These are phyloP conservation scores for Eulemur coronatus DNA, from an alignment of 2,797 vertebrate genomes.

Conservation along the genomic window DNA sequence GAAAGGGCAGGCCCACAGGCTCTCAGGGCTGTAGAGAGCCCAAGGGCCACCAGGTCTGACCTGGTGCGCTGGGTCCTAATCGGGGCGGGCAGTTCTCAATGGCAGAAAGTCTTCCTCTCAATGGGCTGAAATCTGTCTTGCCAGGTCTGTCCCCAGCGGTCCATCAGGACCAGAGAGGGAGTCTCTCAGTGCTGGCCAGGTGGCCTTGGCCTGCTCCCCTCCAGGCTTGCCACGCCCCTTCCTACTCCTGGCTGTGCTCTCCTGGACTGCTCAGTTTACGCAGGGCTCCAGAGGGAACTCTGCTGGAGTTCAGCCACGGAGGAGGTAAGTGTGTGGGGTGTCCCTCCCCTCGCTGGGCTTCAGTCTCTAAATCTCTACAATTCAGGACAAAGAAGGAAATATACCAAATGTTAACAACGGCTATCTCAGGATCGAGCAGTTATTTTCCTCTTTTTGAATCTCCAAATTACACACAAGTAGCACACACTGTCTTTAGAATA, in stretches of 20 bases:
- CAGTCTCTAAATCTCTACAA: not conserved
- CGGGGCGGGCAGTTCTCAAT: not conserved
- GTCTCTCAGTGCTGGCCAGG: not conserved
- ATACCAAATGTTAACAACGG: not conserved
- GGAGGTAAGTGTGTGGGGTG: not conserved
- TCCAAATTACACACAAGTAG: not conserved
- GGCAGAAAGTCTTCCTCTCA: not conserved
- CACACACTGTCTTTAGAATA: not conserved
- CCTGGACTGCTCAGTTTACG: not conserved
- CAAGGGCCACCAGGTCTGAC: not conserved
- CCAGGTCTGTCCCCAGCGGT: not conserved
- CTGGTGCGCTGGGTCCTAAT: no score
- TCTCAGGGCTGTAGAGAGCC: not conserved
- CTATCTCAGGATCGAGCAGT: not conserved
- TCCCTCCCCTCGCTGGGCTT: not conserved
- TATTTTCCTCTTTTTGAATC: not conserved
- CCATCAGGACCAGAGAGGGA: not conserved
- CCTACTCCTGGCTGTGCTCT: not conserved
- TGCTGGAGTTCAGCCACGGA: not conserved
- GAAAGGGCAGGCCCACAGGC: not conserved
- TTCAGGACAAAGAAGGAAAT: not conserved
- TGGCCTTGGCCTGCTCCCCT: accelerated
- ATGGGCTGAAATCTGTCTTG: not conserved
- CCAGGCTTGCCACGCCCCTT: not conserved
- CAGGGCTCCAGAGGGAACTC: not conserved